Base-by-base conservation (phyloP, 2,113 vertebrate species). In the Oryzias woworae region DNA sequence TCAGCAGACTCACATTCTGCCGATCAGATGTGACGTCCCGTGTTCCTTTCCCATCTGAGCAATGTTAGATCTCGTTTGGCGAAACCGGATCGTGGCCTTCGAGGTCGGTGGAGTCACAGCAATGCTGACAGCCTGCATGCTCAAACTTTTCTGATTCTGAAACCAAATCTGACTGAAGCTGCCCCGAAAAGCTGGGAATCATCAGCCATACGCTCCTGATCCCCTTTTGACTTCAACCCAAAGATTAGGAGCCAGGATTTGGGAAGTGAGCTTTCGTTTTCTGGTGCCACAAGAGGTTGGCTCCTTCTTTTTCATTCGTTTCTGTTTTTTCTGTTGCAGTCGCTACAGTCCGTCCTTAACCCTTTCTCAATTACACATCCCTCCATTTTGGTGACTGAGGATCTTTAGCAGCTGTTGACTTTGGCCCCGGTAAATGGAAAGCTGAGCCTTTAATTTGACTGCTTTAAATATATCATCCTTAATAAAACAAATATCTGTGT, bases 401-500 rank as follows among this genome's bases (percentile, higher is more conserved):
- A 90, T 89, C 90, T 86, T 68, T 83, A 88, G 85, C 83, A 77
- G 86, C 73, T 92, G 90, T 92, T 92, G 89, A 87, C 82, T 88
- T 92, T 92, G 91, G 90, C 88, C 72, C 12, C 14, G 8, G n/a
- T 56, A 74, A 76, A 81, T 66, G 82, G 85, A 90, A 90, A 92
- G 78, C 71, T 31, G 77, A 90, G 88, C 88, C 90, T 91, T 89
- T 93, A 88, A 90, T 92, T 92, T 85, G 81, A 88, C 88, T 89
- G 85, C 82, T 85, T 90, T 91, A 84, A 82, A 85, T 80, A 83
- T 85, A 76, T 77, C 80, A 85, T 70, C 76, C 78, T 86, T 91
- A 89, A 92, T 92, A 92, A 93, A 92, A 91, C 89, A 92, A 92
- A 92, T 90, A 91, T 84, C 88, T 87, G 75, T 91, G 87, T 89